Evolutionary conservation across 2,113 vertebrate genomes (phyloP), one percentile per base, ranked within the genome.

Genomic region (Taxidea taxus): DNA sequence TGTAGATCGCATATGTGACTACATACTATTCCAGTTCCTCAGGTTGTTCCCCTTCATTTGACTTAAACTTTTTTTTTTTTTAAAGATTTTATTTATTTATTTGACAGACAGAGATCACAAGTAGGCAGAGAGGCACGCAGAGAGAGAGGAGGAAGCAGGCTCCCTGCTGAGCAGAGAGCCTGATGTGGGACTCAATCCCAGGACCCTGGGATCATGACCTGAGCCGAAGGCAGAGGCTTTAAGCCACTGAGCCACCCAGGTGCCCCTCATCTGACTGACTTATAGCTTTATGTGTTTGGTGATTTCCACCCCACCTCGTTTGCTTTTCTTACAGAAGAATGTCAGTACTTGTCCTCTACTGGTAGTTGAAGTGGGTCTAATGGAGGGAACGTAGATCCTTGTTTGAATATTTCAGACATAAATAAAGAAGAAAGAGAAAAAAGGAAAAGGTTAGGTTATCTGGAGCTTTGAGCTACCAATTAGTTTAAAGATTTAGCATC

Each of bases 261-360:
- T n/a, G n/a, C 49, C 9, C 11, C 78, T 94, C 39, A 12, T 42
- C 58, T 82, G 70, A 51, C 56, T 94, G 87, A 18, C 37, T 44
- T 95, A 72, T 68, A 29, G 12, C n/a, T 58, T 84, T 66, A 47
- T 54, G 47, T 74, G 58, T 91, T 91, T 91, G 37, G 42, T 62
- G 37, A 80, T n/a, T 62, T 3, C n/a, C 16, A 54, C 3, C 74
- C 2, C 3, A 6, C 4, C 74, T 27, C 1, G 0, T 78, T 72
- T 83, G 51, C 8, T n/a, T n/a, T n/a, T 91, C 60, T 80, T 84
- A 42, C 16, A 92, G 31, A 91, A 5, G 13, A 60, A 37, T 34
- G 18, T 39, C 84, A 47, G 4, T 95, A 60, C 34, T 27, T 64
- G 56, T 68, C 27, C 13, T 72, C 31, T 92, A 8, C 16, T 91